Conservation (phyloP, 2,113 vertebrate species). For the Aegithalos caudatus region DNA sequence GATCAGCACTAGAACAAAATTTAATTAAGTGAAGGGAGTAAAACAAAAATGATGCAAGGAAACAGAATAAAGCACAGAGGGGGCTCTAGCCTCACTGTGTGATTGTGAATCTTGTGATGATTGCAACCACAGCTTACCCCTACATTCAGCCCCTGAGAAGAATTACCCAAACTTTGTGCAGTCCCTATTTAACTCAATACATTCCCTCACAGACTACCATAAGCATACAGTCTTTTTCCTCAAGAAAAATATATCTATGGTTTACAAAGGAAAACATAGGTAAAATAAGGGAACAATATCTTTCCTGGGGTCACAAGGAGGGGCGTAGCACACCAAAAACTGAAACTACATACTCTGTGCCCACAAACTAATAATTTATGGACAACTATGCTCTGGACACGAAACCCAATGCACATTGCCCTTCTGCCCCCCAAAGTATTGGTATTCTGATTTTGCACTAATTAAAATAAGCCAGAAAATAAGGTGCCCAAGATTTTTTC, state of each 20-base stretch:
- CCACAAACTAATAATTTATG: not conserved
- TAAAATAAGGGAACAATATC: not conserved
- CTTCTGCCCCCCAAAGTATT: accelerated
- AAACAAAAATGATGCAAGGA: not conserved
- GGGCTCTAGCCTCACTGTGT: not conserved
- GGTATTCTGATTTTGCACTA: not conserved
- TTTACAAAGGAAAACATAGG: not conserved
- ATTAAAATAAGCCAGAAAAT: not conserved
- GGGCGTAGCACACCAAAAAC: not conserved
- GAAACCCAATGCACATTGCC: not conserved
- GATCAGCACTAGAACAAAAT: not conserved
- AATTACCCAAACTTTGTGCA: not conserved
- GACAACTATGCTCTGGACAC: not conserved
- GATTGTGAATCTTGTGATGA: not conserved
- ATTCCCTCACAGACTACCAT: not conserved
- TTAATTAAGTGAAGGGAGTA: not conserved
- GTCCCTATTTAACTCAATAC: not conserved
- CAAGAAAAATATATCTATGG: not conserved
- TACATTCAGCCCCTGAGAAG: not conserved
- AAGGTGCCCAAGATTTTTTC: not conserved
- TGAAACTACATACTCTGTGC: not conserved
- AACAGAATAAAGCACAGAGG: not conserved
- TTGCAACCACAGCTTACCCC: not conserved
- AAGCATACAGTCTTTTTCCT: not conserved
- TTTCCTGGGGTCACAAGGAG: not conserved